Conservation (phyloP, 2,888 invertebrate genomes). For the Listrodromus nycthemerus region DNA sequence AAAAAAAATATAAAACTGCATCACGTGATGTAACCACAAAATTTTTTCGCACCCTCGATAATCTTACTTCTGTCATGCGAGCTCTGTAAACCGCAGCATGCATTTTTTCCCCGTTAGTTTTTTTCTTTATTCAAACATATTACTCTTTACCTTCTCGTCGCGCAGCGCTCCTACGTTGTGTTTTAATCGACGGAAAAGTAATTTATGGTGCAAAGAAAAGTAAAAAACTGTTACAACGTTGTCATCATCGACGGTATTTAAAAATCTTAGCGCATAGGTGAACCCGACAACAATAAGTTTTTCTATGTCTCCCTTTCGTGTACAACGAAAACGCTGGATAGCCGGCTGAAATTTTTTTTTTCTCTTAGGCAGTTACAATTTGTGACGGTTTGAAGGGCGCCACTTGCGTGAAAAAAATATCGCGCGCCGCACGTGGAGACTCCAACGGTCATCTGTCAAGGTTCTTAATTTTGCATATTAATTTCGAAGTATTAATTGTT, state of each 20-base stretch:
- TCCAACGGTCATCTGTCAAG: background rate
- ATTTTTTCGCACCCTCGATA: constrained; percentile 9
- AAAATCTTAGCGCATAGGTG: background rate
- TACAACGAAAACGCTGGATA: constrained; percentile 14
- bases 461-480: background rate
- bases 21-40: constrained; percentile 52
- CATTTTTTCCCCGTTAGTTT: constrained; percentile 57
- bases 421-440: background rate
- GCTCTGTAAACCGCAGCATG: constrained; percentile 67
- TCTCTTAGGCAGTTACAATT: background rate
- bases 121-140: constrained; percentile 41
- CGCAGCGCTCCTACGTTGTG: constrained; percentile 13
- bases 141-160: constrained; percentile 60
- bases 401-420: constrained; percentile 3
- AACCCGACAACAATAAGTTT: constrained; percentile 14
- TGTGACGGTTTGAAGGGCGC: constrained; percentile 12
- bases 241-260: background rate
- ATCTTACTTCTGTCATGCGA: constrained; percentile 70
- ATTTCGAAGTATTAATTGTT: background rate
- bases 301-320: background rate
- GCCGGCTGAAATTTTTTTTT: background rate
- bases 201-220: background rate
- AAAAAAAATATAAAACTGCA: constrained; percentile 3
- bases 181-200: constrained; percentile 17
- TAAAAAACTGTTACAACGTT: constrained; percentile 8